These are phyloP conservation scores for Astropecten irregularis DNA, from an alignment of 53 echinoderm and acorn worm genomes.

Conservation along the genomic window DNA sequence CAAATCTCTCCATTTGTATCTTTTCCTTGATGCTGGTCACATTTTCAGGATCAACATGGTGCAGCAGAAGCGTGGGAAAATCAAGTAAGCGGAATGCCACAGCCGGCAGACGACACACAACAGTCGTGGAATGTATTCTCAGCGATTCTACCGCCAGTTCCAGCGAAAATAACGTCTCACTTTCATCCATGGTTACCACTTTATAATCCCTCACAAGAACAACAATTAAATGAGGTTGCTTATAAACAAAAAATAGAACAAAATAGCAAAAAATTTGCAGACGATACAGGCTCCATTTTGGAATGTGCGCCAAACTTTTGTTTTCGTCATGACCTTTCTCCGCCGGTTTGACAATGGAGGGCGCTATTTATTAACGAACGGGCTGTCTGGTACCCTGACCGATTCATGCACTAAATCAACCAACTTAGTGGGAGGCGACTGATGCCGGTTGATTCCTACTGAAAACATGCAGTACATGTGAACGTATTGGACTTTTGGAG, in stretches of 20 bases:
- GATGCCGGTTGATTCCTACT: no score
- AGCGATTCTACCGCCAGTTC: constrained; percentile 87
- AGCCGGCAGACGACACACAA: constrained; percentile 86
- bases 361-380: no score
- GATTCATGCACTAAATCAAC: no score
- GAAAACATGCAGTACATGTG: background rate
- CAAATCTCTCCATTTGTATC: constrained; percentile 11
- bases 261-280: no score
- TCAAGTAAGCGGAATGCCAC: constrained; percentile 91
- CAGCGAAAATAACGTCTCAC: constrained; percentile 84
- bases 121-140: constrained; percentile 63
- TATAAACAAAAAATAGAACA: no score
- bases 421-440: no score
- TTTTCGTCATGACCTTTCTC: no score
- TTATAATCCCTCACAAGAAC: background rate
- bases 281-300: no score
- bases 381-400: no score
- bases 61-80: constrained; percentile 84
- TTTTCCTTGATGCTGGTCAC: constrained; percentile 50
- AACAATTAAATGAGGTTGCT: no score
- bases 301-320: constrained; percentile 49
- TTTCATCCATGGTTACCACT: constrained; percentile 51
- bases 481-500: background rate
- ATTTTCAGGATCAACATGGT: constrained; percentile 74
- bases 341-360: no score